phyloP scores from a whole-genome alignment of 2,113 vertebrate genomes.

The Anguilla japonica region DNA sequence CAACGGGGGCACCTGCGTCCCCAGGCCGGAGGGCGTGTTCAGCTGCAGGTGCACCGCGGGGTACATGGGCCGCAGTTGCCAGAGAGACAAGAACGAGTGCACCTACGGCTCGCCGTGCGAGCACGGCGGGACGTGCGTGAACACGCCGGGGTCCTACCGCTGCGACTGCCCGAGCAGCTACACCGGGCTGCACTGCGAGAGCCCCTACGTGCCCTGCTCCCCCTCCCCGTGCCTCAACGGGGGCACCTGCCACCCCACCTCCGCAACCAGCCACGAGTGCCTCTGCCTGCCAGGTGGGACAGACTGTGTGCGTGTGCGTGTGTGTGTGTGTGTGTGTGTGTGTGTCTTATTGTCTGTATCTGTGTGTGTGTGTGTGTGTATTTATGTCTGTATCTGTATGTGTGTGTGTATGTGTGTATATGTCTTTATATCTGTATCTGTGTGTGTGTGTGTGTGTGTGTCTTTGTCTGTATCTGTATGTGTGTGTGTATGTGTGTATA shows the following conservation, averaged over 20 bases:
- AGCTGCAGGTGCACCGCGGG: slow-evolving; percentile 77
- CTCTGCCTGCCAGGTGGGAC: slow-evolving; percentile 86
- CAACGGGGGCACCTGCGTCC: slow-evolving; percentile 77
- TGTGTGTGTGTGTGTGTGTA: neutral
- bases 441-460: neutral
- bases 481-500: neutral
- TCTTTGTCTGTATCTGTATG: too few species aligned
- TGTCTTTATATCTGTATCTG: too few species aligned
- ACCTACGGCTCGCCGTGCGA: slow-evolving; percentile 68
- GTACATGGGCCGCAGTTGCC: slow-evolving; percentile 78
- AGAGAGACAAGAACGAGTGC: slow-evolving; percentile 84
- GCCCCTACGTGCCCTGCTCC: slow-evolving; percentile 76
- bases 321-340: neutral
- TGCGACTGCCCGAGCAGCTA: slow-evolving; percentile 78
- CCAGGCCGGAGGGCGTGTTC: slow-evolving; percentile 71
- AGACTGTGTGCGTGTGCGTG: neutral
- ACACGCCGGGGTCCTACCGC: slow-evolving; percentile 78
- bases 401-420: neutral
- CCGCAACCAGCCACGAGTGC: slow-evolving; percentile 81
- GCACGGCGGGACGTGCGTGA: slow-evolving; percentile 77
- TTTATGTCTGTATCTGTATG: neutral
- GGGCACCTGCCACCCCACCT: slow-evolving; percentile 84
- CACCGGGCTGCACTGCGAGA: slow-evolving; percentile 82
- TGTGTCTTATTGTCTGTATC: neutral
- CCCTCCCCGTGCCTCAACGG: slow-evolving; percentile 86